Base-by-base conservation (phyloP, 2,888 invertebrate genomes). In the Ecliptopera silaceata region DNA sequence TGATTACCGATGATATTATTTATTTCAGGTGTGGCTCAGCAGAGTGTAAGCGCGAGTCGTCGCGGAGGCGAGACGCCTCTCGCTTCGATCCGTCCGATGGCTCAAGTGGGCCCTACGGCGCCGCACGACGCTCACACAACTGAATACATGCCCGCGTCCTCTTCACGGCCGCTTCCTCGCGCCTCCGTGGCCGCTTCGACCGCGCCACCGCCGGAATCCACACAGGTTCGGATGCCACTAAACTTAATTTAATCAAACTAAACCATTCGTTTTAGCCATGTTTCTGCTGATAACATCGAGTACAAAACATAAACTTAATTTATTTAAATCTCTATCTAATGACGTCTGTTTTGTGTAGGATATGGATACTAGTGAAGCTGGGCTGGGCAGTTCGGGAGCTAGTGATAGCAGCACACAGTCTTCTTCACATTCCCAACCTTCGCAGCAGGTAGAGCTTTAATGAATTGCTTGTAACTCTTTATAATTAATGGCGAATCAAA, bases 1-100 rank as follows among this genome's bases (percentile, higher is more conserved):
- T 13, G 13, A 6, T 5, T 13, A 13, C n/a, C 3, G 20, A 18
- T 39, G 3, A 1, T 18, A 13, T 32, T 56, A 22, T 15, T 15
- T 12, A 38, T 52, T 57, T n/a, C 62, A 84, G 91, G 91, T 46
- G 86, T 90, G 63, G 88, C 84, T 0, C 91, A 88, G 63, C 90
- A 88, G 65, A 90, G 89, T 66, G 90, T 90, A 60, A 78, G 92
- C 32, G 93, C 92, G 11, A 73, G 92, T 17, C 94, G 95, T 82
- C 93, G 96, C 60, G 95, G 95, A 2, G 93, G 95, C 4, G 96
- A 96, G 78, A 97, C 97, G 0, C 97, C 91, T 45, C 75, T 98
- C 61, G 98, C 98, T 15, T 97, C 98, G 70, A 98, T 98, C 72
- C 93, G 98, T 31, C 98, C 98, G 0, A 97, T 98, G 66, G 95